Evolutionary conservation across 2,888 invertebrate genomes (phyloP).

Genomic region (Athripsodes cinereus): DNA sequence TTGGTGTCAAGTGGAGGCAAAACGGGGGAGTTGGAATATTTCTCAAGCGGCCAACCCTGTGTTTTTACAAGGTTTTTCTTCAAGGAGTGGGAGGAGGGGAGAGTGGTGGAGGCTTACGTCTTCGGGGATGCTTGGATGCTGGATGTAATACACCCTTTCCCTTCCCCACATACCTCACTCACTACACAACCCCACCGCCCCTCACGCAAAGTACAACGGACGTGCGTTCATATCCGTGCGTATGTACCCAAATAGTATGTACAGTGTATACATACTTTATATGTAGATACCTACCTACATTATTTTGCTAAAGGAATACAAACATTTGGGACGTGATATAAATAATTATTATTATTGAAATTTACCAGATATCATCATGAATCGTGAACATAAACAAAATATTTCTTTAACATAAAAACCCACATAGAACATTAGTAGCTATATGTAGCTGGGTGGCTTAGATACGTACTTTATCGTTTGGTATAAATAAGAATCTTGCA

Average conservation of each 20-base stretch:
- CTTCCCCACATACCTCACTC: not conserved
- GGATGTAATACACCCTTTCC: constrained; percentile 3
- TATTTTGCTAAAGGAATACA: constrained; percentile 5
- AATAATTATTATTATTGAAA: not conserved
- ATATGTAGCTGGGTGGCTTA: too few relatives aligned
- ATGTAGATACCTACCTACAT: too few relatives aligned
- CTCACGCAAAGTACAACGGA: constrained; percentile 14
- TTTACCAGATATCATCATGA: not conserved
- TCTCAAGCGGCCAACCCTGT: constrained; percentile 24
- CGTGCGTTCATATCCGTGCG: constrained; percentile 26
- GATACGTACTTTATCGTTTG: too few relatives aligned
- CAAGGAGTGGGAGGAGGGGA: constrained; percentile 7
- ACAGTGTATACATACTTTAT: not conserved
- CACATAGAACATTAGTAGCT: too few relatives aligned
- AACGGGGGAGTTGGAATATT: constrained; percentile 17
- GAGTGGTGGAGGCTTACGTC: not conserved
- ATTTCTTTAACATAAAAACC: too few relatives aligned
- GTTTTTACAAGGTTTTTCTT: constrained; percentile 27
- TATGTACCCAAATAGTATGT: constrained; percentile 13
- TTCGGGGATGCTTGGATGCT: constrained; percentile 1
- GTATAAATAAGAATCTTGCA: too few relatives aligned
- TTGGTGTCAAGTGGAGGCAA: constrained; percentile 17
- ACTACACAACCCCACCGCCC: not conserved
- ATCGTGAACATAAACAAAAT: too few relatives aligned
- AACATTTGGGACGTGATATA: not conserved